Conservation (phyloP, 2,113 vertebrate species). For the Coptodon bakossiorum region DNA sequence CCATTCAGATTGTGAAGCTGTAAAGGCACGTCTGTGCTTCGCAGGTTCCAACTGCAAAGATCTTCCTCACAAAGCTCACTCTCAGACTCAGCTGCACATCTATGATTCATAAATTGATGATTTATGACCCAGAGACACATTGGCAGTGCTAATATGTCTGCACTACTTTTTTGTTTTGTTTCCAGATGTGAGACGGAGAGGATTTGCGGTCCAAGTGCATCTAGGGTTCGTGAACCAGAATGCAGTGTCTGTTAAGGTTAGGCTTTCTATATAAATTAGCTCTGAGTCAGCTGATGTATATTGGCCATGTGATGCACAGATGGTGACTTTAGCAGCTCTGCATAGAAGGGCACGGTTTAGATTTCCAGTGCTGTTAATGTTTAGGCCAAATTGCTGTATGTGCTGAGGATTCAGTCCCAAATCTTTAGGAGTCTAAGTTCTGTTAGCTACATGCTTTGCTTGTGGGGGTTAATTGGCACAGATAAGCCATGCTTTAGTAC, state of each 20-base stretch:
- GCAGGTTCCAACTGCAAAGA: not conserved
- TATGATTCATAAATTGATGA: conserved; percentile 26
- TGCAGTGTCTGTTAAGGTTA: not conserved
- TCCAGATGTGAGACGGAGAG: conserved; percentile 7
- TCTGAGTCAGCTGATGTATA: not conserved
- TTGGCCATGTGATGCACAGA: conserved; percentile 26
- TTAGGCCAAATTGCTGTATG: not conserved
- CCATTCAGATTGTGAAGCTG: conserved; percentile 28
- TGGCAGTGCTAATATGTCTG: not conserved
- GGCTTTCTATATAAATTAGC: conserved; percentile 3
- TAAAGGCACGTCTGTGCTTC: conserved; percentile 1
- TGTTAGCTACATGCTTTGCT: not conserved
- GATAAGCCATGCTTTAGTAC: not conserved
- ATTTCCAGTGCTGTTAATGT: not conserved
- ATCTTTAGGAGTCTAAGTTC: not conserved
- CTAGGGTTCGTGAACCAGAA: not conserved
- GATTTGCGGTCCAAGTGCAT: not conserved
- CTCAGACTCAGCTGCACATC: not conserved
- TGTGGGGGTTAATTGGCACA: not conserved
- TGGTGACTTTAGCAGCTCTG: not conserved
- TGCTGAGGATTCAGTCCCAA: not conserved
- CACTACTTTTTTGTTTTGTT: conserved; percentile 17
- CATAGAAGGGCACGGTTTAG: not conserved
- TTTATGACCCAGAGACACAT: not conserved
- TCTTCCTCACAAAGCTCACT: not conserved